Base-by-base conservation (phyloP, 2,888 invertebrate species). In the Lasioglossum oenotherae region DNA sequence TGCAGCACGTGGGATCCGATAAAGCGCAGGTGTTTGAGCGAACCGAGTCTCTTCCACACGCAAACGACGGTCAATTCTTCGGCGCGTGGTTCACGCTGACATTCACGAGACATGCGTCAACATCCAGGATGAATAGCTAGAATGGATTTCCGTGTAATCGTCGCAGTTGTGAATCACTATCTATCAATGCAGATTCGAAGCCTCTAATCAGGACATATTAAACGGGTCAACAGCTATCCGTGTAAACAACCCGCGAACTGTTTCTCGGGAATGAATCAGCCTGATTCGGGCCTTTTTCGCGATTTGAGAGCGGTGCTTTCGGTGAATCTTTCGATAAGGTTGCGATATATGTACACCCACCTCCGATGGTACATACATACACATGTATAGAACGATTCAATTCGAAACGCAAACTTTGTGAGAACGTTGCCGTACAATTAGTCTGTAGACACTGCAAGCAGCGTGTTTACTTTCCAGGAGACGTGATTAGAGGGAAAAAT, bases 171-270 rank as follows among this genome's bases (percentile, higher is more conserved):
- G 73, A 82, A 77, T 77, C 72, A 14, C 23, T 73, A 77, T 84
- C 82, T 53, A 82, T 82, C 77, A 35, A 44, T 38, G 23, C 41
- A 44, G 75, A 75, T 67, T 53, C 79, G 74, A 41, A 53, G 60
- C 72, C 67, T 41, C 67, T 80, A 84, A 85, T 84, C 84, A 85
- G 85, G 57, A 41, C 76, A 84, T 72, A 80, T 83, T 80, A 85
- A 85, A 76, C 85, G 38, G 85, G 84, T 76, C 80, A 73, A 83
- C 53, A 57, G 75, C 49, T 83, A 80, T 84, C 67, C 64, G 75
- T 67, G 53, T 67, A 73, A 72, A 83, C 64, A 64, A 53, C 35
- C 69, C 49, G 78, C 23, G 31, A 53, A 74, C 60, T 23, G 71
- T 82, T 82, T 71, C 57, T 69, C 35, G 35, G 49, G 31, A n/a